Conservation (phyloP, 2,113 vertebrate species). For the Hiodon tergisus region DNA sequence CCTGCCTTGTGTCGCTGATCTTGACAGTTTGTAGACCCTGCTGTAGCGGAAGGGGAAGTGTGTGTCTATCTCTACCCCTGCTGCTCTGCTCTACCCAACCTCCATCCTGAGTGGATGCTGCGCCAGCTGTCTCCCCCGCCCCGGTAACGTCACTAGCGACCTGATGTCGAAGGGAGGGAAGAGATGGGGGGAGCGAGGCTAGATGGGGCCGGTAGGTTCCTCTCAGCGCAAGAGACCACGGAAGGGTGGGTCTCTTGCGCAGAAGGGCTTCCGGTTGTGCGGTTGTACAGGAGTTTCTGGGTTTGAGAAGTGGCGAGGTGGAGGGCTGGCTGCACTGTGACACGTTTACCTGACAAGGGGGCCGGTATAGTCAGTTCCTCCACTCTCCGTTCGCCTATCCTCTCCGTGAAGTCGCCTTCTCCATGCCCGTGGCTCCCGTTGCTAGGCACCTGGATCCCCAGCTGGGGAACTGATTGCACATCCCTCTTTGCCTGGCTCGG, state of each 20-base stretch:
- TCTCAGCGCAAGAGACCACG: not conserved
- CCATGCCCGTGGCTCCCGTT: not conserved
- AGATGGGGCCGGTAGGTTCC: conserved; percentile 1
- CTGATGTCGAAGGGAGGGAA: not conserved
- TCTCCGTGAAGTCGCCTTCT: not conserved
- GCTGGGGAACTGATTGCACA: conserved; percentile 26
- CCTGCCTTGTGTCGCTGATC: too few species aligned
- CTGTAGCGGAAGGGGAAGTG: too few species aligned
- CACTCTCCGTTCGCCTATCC: not conserved
- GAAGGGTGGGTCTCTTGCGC: not conserved
- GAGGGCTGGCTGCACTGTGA: not conserved
- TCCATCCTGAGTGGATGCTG: not conserved
- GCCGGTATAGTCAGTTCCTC: not conserved
- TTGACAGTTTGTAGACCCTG: too few species aligned
- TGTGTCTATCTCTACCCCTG: too few species aligned
- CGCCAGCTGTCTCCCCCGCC: not conserved
- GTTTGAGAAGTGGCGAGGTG: conserved; percentile 16
- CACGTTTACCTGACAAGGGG: conserved; percentile 7
- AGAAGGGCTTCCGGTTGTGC: conserved; percentile 30
- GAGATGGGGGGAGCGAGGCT: conserved; percentile 26
- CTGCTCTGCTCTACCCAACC: not conserved
- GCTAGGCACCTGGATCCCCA: conserved; percentile 20
- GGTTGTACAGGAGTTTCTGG: conserved; percentile 5
- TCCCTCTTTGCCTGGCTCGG: not conserved
- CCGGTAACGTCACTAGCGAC: not conserved